phyloP scores from a whole-genome alignment of 2,888 invertebrate species.

The Drosophila pseudotalamancana region DNA sequence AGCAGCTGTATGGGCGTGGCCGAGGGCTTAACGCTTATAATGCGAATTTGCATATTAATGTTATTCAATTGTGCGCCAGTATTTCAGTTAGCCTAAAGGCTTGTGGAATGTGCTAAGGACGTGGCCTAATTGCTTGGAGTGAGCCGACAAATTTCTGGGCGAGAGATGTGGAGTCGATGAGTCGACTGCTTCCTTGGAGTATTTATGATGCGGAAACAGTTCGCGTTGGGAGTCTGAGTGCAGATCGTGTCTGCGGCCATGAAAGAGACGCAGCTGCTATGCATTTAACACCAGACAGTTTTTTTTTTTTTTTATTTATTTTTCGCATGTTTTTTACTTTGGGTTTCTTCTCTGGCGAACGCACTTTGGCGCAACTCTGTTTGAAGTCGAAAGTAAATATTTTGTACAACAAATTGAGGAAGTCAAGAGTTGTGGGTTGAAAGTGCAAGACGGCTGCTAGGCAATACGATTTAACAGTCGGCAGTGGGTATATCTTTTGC shows the following conservation, averaged over 20 bases:
- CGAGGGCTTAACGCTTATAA: constrained; percentile 14
- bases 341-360: constrained; percentile 11
- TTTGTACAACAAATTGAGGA: constrained; percentile 33
- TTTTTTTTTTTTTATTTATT: constrained; percentile 8
- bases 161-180: constrained; percentile 2
- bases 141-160: background rate
- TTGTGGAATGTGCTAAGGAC: constrained; percentile 2
- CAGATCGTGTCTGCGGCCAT: constrained; percentile 38
- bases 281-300: constrained; percentile 15
- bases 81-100: constrained; percentile 36
- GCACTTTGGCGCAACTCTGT: constrained; percentile 25
- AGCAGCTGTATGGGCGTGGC: background rate
- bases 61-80: constrained; percentile 13
- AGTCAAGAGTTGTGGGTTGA: constrained; percentile 35
- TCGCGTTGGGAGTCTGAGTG: constrained; percentile 7
- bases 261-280: constrained; percentile 18
- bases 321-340: background rate
- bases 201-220: constrained; percentile 37
- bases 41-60: constrained; percentile 55
- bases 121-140: constrained; percentile 25
- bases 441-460: constrained; percentile 29
- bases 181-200: constrained; percentile 28
- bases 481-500: constrained; percentile 10
- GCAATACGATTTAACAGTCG: constrained; percentile 36
- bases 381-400: constrained; percentile 38